A percentile compares a stretch with the other conserved stretches of the same genome.
Conservation (phyloP, 2,797 vertebrate species). For the Sebastes goodei region DNA sequence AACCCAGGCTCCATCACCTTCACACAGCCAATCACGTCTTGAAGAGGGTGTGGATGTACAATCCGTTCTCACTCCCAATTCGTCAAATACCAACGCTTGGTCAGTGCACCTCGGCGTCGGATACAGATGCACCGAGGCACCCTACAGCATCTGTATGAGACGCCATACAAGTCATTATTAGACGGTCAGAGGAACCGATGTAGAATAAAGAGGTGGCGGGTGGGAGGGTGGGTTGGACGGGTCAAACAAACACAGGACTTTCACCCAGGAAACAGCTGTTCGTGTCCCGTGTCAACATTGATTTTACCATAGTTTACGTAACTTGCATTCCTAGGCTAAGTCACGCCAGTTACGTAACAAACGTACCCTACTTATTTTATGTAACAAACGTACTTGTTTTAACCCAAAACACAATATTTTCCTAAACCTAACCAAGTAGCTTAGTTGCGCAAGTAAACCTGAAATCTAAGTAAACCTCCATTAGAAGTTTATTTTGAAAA, state of each 20-base stretch:
- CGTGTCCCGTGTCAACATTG: accelerated
- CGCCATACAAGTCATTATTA: neutral
- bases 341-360: too few species aligned
- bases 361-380: too few species aligned
- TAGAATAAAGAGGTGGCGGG: neutral
- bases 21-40: neutral
- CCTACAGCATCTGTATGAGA: too few species aligned
- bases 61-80: neutral
- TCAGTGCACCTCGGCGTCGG: accelerated
- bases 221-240: neutral
- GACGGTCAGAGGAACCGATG: neutral
- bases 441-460: neutral
- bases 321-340: neutral
- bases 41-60: neutral
- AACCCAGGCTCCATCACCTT: neutral
- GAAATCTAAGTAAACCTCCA: neutral
- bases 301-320: neutral
- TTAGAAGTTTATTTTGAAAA: neutral
- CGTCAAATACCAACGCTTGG: neutral
- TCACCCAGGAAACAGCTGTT: neutral
- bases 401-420: too few species aligned
- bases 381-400: too few species aligned
- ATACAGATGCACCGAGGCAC: neutral
- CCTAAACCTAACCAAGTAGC: too few species aligned
- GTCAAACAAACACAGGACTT: neutral